Conservation (phyloP, 1,140 invertebrate species). For the Bombus terrestris region DNA sequence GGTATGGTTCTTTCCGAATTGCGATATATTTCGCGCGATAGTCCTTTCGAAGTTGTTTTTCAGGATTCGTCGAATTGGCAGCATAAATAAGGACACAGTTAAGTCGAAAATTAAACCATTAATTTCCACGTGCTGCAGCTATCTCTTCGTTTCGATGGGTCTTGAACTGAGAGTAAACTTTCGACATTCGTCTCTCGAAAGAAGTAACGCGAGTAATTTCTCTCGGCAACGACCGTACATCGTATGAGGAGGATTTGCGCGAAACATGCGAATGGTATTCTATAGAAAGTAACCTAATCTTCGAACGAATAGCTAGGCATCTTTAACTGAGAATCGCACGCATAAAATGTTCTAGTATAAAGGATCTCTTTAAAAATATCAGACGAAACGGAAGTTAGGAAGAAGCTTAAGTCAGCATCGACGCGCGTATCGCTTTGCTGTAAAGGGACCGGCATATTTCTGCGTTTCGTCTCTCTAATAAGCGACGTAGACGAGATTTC, state of each 20-base stretch:
- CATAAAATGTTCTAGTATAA: neutral
- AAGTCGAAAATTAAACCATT: constrained; percentile 2
- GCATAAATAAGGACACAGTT: neutral
- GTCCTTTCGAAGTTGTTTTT: neutral
- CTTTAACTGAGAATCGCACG: neutral
- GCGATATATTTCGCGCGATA: too few species aligned
- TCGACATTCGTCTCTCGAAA: neutral
- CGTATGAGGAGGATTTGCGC: neutral
- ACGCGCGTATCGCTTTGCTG: neutral
- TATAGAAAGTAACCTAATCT: neutral
- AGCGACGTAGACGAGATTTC: neutral
- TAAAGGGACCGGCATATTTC: neutral
- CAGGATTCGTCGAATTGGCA: neutral
- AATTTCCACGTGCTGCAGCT: too few species aligned
- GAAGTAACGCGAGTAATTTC: neutral
- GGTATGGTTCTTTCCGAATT: neutral
- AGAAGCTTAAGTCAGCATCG: constrained; percentile 9
- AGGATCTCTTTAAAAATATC: neutral
- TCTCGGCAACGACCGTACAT: neutral
- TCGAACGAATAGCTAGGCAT: too few species aligned
- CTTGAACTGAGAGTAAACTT: neutral
- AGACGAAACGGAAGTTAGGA: neutral
- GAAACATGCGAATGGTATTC: neutral
- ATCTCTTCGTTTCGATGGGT: neutral
- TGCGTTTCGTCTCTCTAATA: neutral